Conservation (phyloP, 2,888 invertebrate genomes). For the Apotomis turbidana region DNA sequence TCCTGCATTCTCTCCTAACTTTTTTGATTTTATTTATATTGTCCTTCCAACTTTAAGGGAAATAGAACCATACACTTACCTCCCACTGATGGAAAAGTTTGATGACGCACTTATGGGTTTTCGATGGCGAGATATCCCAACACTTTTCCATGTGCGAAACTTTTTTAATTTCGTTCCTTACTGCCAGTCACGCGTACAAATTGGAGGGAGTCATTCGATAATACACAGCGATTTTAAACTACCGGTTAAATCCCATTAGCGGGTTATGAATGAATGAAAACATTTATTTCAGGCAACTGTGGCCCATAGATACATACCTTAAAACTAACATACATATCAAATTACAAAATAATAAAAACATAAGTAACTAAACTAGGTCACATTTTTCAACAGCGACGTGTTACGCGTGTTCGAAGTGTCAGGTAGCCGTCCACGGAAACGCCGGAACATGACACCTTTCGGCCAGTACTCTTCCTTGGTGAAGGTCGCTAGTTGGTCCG, state of each 20-base stretch:
- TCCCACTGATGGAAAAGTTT: conserved; percentile 22
- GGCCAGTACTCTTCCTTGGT: too few species aligned
- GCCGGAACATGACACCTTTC: too few species aligned
- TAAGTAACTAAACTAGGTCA: too few species aligned
- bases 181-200: conserved; percentile 37
- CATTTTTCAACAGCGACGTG: too few species aligned
- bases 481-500: too few species aligned
- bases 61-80: not conserved
- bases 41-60: not conserved
- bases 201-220: conserved; percentile 2
- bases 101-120: conserved; percentile 20
- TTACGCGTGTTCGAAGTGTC: too few species aligned
- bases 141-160: conserved; percentile 20
- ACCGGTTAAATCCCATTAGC: not conserved
- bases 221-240: not conserved
- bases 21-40: conserved; percentile 3
- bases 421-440: too few species aligned
- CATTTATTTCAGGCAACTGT: too few species aligned
- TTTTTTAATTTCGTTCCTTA: conserved; percentile 37
- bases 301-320: too few species aligned
- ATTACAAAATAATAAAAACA: too few species aligned
- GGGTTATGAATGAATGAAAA: too few species aligned
- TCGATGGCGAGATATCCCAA: conserved; percentile 15
- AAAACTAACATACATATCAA: too few species aligned
- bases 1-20: conserved; percentile 1